Evolutionary conservation across 2,888 invertebrate genomes (phyloP).

Genomic region (Teinopalpus imperialis): DNA sequence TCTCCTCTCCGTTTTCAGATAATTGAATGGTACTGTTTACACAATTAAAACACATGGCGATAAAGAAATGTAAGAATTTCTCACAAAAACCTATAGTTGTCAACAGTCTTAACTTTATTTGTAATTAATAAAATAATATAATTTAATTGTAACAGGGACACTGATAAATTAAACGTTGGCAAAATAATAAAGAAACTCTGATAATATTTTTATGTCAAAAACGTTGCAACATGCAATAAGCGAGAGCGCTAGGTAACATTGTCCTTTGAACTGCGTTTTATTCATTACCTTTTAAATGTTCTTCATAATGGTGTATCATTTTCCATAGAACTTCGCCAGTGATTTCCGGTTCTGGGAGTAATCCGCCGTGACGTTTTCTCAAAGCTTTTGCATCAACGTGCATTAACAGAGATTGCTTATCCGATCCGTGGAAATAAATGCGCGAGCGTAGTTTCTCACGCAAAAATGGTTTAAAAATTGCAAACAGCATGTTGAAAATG

Average conservation of each 20-base stretch:
- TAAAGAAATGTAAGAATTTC: too few relatives aligned
- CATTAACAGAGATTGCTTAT: constrained; percentile 82
- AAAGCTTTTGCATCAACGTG: constrained; percentile 82
- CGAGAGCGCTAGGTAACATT: too few relatives aligned
- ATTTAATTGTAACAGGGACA: too few relatives aligned
- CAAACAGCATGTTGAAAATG: constrained; percentile 92
- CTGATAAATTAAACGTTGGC: too few relatives aligned
- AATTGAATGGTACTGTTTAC: constrained; percentile 2
- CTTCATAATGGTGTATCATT: constrained; percentile 85
- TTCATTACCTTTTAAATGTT: constrained; percentile 86
- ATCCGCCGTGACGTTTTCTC: constrained; percentile 85
- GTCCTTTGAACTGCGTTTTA: too few relatives aligned
- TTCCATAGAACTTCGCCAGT: constrained; percentile 85
- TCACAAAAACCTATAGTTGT: too few relatives aligned
- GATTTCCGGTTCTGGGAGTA: constrained; percentile 82
- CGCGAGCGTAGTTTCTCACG: constrained; percentile 90
- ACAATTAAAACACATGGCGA: too few relatives aligned
- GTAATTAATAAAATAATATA: too few relatives aligned
- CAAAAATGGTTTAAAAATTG: constrained; percentile 93
- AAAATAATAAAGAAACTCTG: too few relatives aligned
- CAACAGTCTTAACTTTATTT: too few relatives aligned
- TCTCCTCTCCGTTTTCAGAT: neutral
- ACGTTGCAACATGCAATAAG: too few relatives aligned
- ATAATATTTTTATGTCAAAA: too few relatives aligned
- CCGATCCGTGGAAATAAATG: constrained; percentile 88